These are phyloP conservation scores for Symphodus melops DNA, from an alignment of 2,113 vertebrate genomes.

Conservation along the genomic window DNA sequence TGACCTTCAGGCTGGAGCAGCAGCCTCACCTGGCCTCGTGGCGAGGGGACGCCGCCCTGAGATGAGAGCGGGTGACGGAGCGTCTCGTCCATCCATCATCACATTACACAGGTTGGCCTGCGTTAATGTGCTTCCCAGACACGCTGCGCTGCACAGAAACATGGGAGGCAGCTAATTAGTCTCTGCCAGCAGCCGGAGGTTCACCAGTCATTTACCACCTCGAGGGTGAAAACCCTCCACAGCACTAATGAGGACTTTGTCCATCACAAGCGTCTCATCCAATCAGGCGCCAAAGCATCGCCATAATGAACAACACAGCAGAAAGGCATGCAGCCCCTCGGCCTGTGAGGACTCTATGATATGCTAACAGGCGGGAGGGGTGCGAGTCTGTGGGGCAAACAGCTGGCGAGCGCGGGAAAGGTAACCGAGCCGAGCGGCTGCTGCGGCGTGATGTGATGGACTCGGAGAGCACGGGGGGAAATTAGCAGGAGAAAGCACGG, in stretches of 20 bases:
- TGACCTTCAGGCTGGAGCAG: conserved; percentile 65
- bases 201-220: conserved; percentile 65
- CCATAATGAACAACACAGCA: conserved; percentile 20
- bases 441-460: conserved; percentile 30
- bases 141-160: conserved; percentile 67
- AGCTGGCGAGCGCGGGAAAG: conserved; percentile 59
- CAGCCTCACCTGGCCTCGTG: conserved; percentile 61
- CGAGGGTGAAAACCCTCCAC: conserved; percentile 63
- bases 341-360: conserved; percentile 17
- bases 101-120: conserved; percentile 68
- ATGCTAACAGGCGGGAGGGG: background rate
- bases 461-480: conserved; percentile 20
- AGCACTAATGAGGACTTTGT: conserved; percentile 62
- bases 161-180: conserved; percentile 76
- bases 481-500: conserved; percentile 28
- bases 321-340: background rate
- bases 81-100: conserved; percentile 75
- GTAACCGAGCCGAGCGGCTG: conserved; percentile 40
- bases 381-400: conserved; percentile 35
- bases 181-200: conserved; percentile 61
- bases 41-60: conserved; percentile 45
- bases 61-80: conserved; percentile 70
- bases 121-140: conserved; percentile 77
- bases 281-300: conserved; percentile 26
- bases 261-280: conserved; percentile 54